A percentile compares a stretch with the other conserved stretches of the same genome.
Conservation (phyloP, 2,888 invertebrate genomes). For the Sesia apiformis region DNA sequence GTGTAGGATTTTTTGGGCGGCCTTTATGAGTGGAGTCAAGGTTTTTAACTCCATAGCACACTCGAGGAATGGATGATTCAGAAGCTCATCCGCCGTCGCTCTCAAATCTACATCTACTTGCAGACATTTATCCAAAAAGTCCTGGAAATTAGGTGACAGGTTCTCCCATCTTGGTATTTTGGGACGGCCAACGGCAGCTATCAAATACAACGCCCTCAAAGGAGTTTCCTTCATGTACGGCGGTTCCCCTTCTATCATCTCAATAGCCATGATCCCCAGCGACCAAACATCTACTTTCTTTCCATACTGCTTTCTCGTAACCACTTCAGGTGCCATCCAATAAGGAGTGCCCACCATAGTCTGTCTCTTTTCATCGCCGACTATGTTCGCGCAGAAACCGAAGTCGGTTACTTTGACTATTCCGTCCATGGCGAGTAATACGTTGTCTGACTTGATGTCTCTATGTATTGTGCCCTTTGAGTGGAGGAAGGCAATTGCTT, state of each 20-base stretch:
- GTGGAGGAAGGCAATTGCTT: slow-evolving; percentile 93
- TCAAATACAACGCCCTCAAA: slow-evolving; percentile 91
- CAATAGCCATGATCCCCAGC: slow-evolving; percentile 98
- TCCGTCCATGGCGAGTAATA: slow-evolving; percentile 94
- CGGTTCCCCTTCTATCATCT: slow-evolving; percentile 94
- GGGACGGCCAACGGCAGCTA: slow-evolving; percentile 96
- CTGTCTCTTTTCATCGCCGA: slow-evolving; percentile 94
- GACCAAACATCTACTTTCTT: slow-evolving; percentile 97
- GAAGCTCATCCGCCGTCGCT: slow-evolving; percentile 83
- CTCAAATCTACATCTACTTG: slow-evolving; percentile 87
- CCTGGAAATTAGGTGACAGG: slow-evolving; percentile 83
- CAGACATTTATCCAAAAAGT: slow-evolving; percentile 91
- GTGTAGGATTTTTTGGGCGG: slow-evolving; percentile 89
- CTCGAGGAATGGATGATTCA: slow-evolving; percentile 85
- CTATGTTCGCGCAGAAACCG: slow-evolving; percentile 98
- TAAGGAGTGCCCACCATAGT: slow-evolving; percentile 99
- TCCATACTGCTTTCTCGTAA: slow-evolving; percentile 93
- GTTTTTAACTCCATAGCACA: slow-evolving; percentile 87
- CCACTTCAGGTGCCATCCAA: slow-evolving; percentile 98
- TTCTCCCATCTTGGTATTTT: slow-evolving; percentile 88
- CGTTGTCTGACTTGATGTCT: slow-evolving; percentile 98
- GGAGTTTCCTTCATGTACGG: slow-evolving; percentile 97
- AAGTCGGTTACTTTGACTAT: slow-evolving; percentile 96
- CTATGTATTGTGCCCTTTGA: slow-evolving; percentile 92
- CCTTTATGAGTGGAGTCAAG: slow-evolving; percentile 91